These are phyloP conservation scores for Hucho hucho DNA, from an alignment of 2,113 vertebrate species.

Conservation along the genomic window DNA sequence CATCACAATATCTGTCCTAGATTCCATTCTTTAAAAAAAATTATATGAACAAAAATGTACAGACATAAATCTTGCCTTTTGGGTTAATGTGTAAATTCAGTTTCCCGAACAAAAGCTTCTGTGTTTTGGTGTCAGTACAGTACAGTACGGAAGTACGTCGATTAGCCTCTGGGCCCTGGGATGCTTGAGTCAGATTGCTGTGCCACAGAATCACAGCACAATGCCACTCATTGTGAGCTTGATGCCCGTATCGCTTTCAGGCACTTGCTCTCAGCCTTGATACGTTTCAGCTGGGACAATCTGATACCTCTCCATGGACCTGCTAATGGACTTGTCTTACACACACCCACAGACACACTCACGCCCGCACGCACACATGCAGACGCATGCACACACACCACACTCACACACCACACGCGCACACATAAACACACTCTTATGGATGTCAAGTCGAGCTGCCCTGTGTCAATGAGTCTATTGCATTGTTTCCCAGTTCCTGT, in stretches of 20 bases:
- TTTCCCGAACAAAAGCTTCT: not conserved
- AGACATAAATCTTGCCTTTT: not conserved
- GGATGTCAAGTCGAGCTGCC: slow-evolving; percentile 16
- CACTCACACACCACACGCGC: no score
- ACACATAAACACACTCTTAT: not conserved
- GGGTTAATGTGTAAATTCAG: not conserved
- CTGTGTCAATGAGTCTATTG: not conserved
- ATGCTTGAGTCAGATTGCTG: slow-evolving; percentile 28
- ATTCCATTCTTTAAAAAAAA: not conserved
- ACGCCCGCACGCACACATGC: not conserved
- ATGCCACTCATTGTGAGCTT: slow-evolving; percentile 28
- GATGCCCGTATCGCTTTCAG: slow-evolving; percentile 37
- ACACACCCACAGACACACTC: not conserved
- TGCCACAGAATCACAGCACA: slow-evolving; percentile 16
- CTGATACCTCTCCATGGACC: slow-evolving; percentile 15
- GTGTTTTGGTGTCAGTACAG: not conserved
- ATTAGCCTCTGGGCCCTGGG: not conserved
- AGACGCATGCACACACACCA: not conserved
- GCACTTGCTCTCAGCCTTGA: slow-evolving; percentile 33
- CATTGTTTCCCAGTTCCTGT: not conserved
- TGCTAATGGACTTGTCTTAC: not conserved
- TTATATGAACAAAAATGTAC: no score
- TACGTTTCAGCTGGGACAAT: slow-evolving; percentile 20
- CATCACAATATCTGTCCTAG: not conserved
- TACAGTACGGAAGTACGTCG: not conserved